A percentile compares a stretch with the other conserved stretches of the same genome.
These are phyloP conservation scores for Pipra filicauda DNA, from an alignment of 2,113 vertebrate genomes.

Conservation along the genomic window DNA sequence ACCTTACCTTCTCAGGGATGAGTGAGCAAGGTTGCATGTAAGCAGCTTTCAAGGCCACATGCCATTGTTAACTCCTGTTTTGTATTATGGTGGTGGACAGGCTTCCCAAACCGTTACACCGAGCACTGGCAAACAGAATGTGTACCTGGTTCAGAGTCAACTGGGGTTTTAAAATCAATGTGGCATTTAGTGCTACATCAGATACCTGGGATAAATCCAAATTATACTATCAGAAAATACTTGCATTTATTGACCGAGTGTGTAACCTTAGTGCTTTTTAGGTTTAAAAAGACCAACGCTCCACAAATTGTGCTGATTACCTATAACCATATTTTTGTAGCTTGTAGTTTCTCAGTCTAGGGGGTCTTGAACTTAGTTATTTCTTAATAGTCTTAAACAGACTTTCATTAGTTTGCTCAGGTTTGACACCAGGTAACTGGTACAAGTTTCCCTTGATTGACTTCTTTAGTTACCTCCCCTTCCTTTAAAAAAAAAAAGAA, in stretches of 20 bases:
- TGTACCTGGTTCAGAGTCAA: neutral
- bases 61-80: neutral
- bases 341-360: neutral
- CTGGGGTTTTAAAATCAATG: neutral
- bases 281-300: rapidly evolving
- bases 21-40: neutral
- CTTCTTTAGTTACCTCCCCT: neutral
- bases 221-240: neutral
- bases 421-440: neutral
- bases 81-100: neutral
- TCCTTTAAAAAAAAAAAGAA: neutral
- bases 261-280: neutral
- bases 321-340: neutral
- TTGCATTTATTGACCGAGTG: neutral
- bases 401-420: neutral
- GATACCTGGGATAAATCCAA: neutral
- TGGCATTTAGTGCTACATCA: neutral
- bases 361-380: neutral
- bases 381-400: neutral
- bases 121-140: neutral
- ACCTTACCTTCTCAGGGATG: neutral
- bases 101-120: neutral
- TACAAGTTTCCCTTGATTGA: neutral
- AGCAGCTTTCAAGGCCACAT: neutral
- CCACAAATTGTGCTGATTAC: neutral